Conservation (phyloP, 2,113 vertebrate genomes). For the Pangasianodon hypophthalmus region DNA sequence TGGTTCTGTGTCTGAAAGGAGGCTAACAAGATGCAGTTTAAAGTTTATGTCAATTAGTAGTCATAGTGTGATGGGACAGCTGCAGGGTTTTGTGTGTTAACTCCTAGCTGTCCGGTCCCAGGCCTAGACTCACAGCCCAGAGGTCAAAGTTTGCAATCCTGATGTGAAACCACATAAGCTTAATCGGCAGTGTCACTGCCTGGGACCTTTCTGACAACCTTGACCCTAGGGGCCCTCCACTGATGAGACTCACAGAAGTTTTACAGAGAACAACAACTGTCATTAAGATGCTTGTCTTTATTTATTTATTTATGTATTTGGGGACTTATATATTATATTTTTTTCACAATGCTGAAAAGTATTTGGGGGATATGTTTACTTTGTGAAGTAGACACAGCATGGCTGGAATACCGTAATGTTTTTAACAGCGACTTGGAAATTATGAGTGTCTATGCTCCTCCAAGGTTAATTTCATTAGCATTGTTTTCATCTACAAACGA, state of each 20-base stretch:
- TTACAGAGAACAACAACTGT: conserved; percentile 38
- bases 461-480: conserved; percentile 45
- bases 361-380: conserved; percentile 59
- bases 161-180: conserved; percentile 57
- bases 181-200: conserved; percentile 46
- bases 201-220: conserved; percentile 65
- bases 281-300: conserved; percentile 42
- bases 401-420: conserved; percentile 61
- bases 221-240: conserved; percentile 57
- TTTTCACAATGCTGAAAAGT: conserved; percentile 55
- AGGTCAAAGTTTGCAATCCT: conserved; percentile 63
- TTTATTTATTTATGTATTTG: not conserved
- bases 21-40: conserved; percentile 57
- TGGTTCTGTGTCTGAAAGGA: conserved; percentile 54
- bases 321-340: conserved; percentile 42
- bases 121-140: conserved; percentile 49
- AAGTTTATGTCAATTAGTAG: conserved; percentile 71
- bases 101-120: conserved; percentile 56
- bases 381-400: conserved; percentile 59
- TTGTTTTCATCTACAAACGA: conserved; percentile 68
- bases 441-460: not conserved
- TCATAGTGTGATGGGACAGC: conserved; percentile 34
- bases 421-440: conserved; percentile 67
- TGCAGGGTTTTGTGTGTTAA: conserved; percentile 39
- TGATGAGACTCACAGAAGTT: conserved; percentile 48